Evolutionary conservation across 2,888 invertebrate genomes (phyloP), one percentile per base, ranked within the genome.

Genomic region (Tortrix viridana): DNA sequence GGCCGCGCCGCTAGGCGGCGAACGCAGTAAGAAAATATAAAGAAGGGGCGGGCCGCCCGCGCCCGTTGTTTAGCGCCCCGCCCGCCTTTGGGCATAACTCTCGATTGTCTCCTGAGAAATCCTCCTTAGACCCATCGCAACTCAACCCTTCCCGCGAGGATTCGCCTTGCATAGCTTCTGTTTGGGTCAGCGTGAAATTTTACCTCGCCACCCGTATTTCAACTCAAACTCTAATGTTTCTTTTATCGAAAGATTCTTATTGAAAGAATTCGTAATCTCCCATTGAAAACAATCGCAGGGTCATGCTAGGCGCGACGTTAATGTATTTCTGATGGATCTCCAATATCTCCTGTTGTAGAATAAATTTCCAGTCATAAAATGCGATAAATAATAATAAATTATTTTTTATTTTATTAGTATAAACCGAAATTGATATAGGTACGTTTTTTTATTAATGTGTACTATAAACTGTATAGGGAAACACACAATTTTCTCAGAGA

Each of bases 21-120:
- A 90, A 90, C 88, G 92, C 94, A 94, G 90, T 90, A 92, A 94
- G 94, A 94, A 94, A 94, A 94, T 94, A 94, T 94, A 94, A 94
- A 94, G 94, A 94, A 93, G 93, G 93, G 93, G 92, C 91, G 92
- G 92, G 91, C 87, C 89, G 86, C 88, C 87, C 85, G 85, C 87
- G 88, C 88, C 88, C 90, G 88, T 87, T 88, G 90, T 88, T 90
- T 92, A 92, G 92, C 89, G 89, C 91, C 89, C 90, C 90, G 90
- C 91, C 91, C 88, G 90, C 89, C 88, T 85, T 85, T 80, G 81
- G 86, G 86, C 89, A 88, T 89, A 90, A 93, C 93, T 93, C 91
- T 89, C 93, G 90, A 93, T 92, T 92, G 89, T 88, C 89, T 89
- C 85, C 85, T 86, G 83, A 87, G 88, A 88, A 87, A 87, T 86